phyloP scores from a whole-genome alignment of 2,113 vertebrate species.

The Odobenus rosmarus region DNA sequence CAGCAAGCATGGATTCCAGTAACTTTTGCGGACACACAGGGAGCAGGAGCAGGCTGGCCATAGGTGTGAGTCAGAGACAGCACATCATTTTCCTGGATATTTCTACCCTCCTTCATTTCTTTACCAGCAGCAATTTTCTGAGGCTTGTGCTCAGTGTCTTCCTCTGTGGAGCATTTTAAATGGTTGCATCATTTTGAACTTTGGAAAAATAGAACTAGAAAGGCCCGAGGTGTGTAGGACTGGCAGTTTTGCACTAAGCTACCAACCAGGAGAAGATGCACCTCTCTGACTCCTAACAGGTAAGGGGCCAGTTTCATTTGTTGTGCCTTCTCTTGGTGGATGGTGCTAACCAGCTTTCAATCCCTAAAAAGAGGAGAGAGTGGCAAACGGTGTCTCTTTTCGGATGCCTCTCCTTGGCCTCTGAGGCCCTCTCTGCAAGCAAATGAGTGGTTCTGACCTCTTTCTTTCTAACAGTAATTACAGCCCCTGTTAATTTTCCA shows the following conservation, averaged over 20 bases:
- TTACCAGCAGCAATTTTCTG: not conserved
- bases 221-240: not conserved
- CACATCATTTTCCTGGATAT: not conserved
- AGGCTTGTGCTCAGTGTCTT: not conserved
- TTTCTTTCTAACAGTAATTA: conserved; percentile 79
- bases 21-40: not conserved
- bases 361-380: not conserved
- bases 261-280: not conserved
- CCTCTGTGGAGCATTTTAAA: not conserved
- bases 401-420: conserved; percentile 45
- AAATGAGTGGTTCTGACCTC: conserved; percentile 58
- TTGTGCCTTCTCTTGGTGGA: not conserved
- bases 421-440: conserved; percentile 4
- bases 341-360: conserved; percentile 13
- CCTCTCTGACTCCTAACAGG: not conserved
- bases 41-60: not conserved
- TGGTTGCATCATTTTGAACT: not conserved
- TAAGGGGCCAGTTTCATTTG: not conserved
- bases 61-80: not conserved
- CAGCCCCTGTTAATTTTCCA: conserved; percentile 67
- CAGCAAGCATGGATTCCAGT: rapidly evolving
- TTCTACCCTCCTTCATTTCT: not conserved
- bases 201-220: not conserved
- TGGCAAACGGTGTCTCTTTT: not conserved
- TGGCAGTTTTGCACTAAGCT: not conserved